Evolutionary conservation across 2,113 vertebrate genomes (phyloP), one percentile per base, ranked within the genome.

Genomic region (Hemiprocne comata): DNA sequence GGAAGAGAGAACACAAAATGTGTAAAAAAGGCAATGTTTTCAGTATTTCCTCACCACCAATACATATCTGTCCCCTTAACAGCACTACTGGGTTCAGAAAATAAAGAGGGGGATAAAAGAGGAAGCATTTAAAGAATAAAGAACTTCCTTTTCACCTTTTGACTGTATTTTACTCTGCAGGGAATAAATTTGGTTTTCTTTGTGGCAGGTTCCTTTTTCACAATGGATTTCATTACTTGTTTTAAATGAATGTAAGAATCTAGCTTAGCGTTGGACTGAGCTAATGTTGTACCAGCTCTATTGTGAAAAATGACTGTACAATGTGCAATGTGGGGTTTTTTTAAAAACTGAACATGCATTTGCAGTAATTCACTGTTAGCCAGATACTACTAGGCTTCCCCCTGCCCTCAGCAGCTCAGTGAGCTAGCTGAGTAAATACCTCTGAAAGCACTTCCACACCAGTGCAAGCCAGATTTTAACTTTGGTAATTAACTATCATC

Each of bases 401-500:
- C 31, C 34, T 60, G 18, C 29, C 57, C 76, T 61, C 21, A 78
- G 76, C 85, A 86, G 72, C 73, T 65, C 94, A 61, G 83, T 19
- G 58, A 94, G 61, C 70, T 76, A n/a, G 31, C 58, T 71, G 79
- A 93, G 50, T 51, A 90, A 90, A 80, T 71, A 90, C 24, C 65
- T 78, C 90, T 11, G 5, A 79, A 89, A 86, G 58, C 62, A 44
- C 50, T 92, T 91, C 87, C 92, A 89, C 40, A 36, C 54, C 91
- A 89, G 29, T 38, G 40, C 55, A 83, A 86, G 54, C 25, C 83
- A 86, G 76, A 90, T 77, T 95, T 94, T 89, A 94, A 89, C 90
- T 89, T 90, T 80, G 69, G 75, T 60, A 95, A 96, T 92, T 91
- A 94, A 91, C 91, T 66, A 80, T 53, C 75, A 61, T 80, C 54